These are phyloP conservation scores for Drosophila santomea DNA, from an alignment of 1,140 invertebrate species.

Conservation along the genomic window DNA sequence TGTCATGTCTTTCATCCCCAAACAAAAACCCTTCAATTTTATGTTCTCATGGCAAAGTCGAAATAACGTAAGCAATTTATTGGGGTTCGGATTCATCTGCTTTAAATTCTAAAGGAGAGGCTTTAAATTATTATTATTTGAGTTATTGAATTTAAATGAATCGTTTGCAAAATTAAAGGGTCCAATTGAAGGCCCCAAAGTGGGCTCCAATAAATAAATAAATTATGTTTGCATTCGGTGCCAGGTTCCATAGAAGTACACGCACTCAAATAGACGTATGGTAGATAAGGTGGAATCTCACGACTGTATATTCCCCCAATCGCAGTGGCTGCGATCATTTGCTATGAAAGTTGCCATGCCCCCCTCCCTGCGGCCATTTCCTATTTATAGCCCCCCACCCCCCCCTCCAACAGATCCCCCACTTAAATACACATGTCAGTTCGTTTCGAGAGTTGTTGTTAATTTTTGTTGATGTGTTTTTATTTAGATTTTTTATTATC, in stretches of 20 bases:
- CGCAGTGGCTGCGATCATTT: slow-evolving; percentile 26
- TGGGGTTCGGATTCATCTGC: not conserved
- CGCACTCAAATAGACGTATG: slow-evolving; percentile 4
- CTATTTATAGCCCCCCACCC: slow-evolving; percentile 3
- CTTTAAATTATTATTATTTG: not conserved
- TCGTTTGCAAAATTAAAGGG: too few species aligned
- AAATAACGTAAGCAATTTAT: not conserved
- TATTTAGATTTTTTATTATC: slow-evolving; percentile 78
- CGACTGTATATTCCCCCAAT: slow-evolving; percentile 27
- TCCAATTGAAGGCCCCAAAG: not conserved
- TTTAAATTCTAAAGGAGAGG: not conserved
- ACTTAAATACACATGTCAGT: slow-evolving; percentile 39
- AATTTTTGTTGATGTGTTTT: slow-evolving; percentile 66
- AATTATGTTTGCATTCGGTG: slow-evolving; percentile 39
- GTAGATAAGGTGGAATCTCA: slow-evolving; percentile 31
- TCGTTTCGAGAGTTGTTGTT: slow-evolving; percentile 69
- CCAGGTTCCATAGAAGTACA: slow-evolving; percentile 24
- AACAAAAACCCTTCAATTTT: not conserved
- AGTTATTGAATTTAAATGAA: too few species aligned
- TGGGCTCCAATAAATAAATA: slow-evolving; percentile 12
- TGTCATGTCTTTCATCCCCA: not conserved
- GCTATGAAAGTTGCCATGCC: not conserved
- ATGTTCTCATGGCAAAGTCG: not conserved
- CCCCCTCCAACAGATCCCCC: not conserved
- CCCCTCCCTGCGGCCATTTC: not conserved